Evolutionary conservation across 1,140 invertebrate genomes (phyloP), one percentile per base, ranked within the genome.

Genomic region (Hormaphis cornu): DNA sequence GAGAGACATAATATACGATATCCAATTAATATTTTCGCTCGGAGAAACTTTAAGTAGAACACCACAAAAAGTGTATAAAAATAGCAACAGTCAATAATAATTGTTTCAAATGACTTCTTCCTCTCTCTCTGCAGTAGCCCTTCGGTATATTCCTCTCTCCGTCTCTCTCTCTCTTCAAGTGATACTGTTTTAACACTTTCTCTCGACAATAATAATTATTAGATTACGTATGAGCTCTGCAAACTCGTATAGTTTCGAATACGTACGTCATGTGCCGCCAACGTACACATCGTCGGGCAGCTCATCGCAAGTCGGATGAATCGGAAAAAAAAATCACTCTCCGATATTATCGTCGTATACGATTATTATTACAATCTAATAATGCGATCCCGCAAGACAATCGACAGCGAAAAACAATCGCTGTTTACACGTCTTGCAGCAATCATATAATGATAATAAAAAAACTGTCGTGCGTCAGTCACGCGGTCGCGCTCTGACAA

Each of bases 111-210:
- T 18, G n/a, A n/a, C 48, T 22, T 28, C 6, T 24, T n/a, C n/a
- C 26, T 53, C 26, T 30, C 52, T 12, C 28, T n/a, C n/a, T n/a
- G n/a, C n/a, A n/a, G n/a, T n/a, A n/a, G n/a, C n/a, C n/a, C n/a
- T n/a, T n/a, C n/a, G n/a, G n/a, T n/a, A n/a, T n/a, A 8, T 44
- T 16, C 6, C 8, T 28, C 16, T 28, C 18, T 59, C 22, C 1
- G 20, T 59, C 14, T 58, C 16, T 28, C 5, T 44, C 40, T 28
- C 22, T 28, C 7, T 61, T 22, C 26, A 33, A 30, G 10, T 42
- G 16, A 56, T 54, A 54, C 53, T 63, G n/a, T n/a, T n/a, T n/a
- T n/a, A n/a, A 46, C 59, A 63, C 59, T 63, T 63, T 63, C 59
- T 63, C 59, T 33, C 59, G 16, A 44, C 59, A 63, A 63, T n/a